A percentile compares a stretch with the other conserved stretches of the same genome.
Conservation (phyloP, 1,140 invertebrate species). For the Himalopsyche phryganea region DNA sequence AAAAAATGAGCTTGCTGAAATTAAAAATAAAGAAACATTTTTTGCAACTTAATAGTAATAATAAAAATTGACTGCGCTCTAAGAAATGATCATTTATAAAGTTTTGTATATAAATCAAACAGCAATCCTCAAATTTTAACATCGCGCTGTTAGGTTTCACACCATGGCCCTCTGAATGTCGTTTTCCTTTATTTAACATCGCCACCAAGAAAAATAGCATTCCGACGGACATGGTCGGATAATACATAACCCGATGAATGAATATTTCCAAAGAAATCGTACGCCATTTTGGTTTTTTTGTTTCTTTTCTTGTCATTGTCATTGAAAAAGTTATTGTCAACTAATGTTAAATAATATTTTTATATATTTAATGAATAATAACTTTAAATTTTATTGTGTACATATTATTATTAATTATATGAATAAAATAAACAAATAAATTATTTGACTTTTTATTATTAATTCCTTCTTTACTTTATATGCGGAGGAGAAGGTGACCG, state of each 20-base stretch:
- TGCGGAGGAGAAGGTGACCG: too few species aligned
- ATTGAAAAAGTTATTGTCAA: constrained; percentile 12
- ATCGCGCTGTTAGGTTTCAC: constrained; percentile 2
- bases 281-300: constrained; percentile 4
- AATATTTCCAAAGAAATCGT: too few species aligned
- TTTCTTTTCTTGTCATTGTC: constrained; percentile 8
- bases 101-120: too few species aligned
- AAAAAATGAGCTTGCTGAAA: too few species aligned
- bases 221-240: not conserved
- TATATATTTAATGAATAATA: constrained; percentile 34
- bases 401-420: constrained; percentile 35
- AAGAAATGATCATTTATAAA: too few species aligned
- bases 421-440: constrained; percentile 29
- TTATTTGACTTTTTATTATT: too few species aligned
- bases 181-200: constrained; percentile 15
- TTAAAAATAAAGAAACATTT: too few species aligned
- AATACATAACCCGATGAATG: too few species aligned
- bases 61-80: too few species aligned
- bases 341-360: constrained; percentile 35
- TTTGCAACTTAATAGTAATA: too few species aligned
- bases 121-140: constrained; percentile 19
- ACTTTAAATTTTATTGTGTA: constrained; percentile 33
- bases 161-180: not conserved
- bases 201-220: constrained; percentile 11
- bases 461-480: too few species aligned